Conservation (phyloP, 2,113 vertebrate species). For the Megatriorchis doriae region DNA sequence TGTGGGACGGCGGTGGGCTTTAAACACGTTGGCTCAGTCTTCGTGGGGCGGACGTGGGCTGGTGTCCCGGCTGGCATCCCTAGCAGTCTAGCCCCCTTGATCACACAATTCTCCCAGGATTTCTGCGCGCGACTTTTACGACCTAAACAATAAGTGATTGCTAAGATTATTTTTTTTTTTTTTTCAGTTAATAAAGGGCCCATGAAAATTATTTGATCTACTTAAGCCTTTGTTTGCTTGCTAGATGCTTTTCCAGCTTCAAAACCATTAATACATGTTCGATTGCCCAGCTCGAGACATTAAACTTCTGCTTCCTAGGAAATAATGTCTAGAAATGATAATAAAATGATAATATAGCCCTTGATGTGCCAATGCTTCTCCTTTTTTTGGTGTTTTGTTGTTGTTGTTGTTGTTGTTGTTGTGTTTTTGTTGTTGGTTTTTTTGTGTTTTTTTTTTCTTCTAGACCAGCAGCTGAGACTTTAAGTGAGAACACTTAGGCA, state of each 20-base stretch:
- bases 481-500: background rate
- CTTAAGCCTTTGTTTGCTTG: background rate
- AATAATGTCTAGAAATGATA: background rate
- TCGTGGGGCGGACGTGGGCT: background rate
- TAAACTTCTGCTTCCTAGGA: background rate
- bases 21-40: rapidly evolving
- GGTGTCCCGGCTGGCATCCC: background rate
- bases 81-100: background rate
- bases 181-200: background rate
- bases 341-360: background rate
- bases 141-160: background rate
- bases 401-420: too few species aligned
- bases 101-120: background rate
- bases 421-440: too few species aligned
- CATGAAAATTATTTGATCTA: background rate
- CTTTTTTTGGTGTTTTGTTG: too few species aligned
- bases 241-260: background rate
- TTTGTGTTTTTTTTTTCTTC: background rate
- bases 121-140: background rate
- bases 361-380: background rate
- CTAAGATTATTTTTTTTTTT: background rate
- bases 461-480: background rate
- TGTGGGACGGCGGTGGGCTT: background rate
- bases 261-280: background rate
- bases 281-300: background rate